These are phyloP conservation scores for Catostomus latipinnis DNA, from an alignment of 2,797 vertebrate species.

Conservation along the genomic window DNA sequence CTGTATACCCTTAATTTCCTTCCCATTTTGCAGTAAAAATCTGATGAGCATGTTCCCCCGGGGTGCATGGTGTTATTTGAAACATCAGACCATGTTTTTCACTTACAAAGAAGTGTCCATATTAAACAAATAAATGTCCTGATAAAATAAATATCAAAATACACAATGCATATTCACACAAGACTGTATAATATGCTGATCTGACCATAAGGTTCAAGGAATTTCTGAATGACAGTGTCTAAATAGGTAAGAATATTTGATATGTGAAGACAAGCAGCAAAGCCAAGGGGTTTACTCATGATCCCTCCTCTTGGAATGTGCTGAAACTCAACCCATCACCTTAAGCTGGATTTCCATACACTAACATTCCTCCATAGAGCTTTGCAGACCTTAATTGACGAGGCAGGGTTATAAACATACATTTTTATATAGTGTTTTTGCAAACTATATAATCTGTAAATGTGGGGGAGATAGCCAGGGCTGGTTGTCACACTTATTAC, in stretches of 20 bases:
- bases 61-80: too few relatives aligned
- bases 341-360: slow-evolving; percentile 32
- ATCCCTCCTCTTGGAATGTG: slow-evolving; percentile 21
- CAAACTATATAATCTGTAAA: too few relatives aligned
- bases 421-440: too few relatives aligned
- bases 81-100: too few relatives aligned
- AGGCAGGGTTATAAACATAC: slow-evolving; percentile 14
- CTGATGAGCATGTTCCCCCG: background rate
- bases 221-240: background rate
- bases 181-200: too few relatives aligned
- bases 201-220: too few relatives aligned
- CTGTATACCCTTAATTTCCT: background rate
- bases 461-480: too few relatives aligned
- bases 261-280: background rate
- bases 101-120: too few relatives aligned
- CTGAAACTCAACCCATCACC: slow-evolving; percentile 22
- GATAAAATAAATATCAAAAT: too few relatives aligned
- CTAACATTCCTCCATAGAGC: background rate
- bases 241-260: slow-evolving; percentile 9
- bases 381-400: slow-evolving; percentile 5
- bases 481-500: too few relatives aligned
- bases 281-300: slow-evolving; percentile 1
- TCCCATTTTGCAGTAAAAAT: background rate
- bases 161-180: too few relatives aligned
- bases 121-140: too few relatives aligned